Conservation (phyloP, 2,888 invertebrate genomes). For the Drosophila maculinotata region DNA sequence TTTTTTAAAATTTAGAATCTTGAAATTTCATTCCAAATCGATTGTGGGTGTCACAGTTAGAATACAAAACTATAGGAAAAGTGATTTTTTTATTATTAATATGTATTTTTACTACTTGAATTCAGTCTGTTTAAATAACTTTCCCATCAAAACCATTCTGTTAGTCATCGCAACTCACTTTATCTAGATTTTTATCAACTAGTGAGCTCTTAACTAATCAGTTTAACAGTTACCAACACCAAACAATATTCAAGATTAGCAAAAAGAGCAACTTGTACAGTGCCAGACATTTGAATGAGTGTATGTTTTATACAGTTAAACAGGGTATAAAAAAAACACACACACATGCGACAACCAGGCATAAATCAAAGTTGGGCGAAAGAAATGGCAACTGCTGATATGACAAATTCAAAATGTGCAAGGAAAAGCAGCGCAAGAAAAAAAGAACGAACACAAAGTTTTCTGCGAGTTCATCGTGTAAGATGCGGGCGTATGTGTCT, state of each 20-base stretch:
- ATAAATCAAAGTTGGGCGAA: constrained; percentile 47
- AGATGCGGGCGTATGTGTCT: constrained; percentile 21
- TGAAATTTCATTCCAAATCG: no score
- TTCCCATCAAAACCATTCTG: background rate
- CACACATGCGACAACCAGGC: constrained; percentile 2
- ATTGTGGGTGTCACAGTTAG: no score
- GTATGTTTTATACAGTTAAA: constrained; percentile 7
- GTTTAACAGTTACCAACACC: constrained; percentile 15
- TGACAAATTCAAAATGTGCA: constrained; percentile 47
- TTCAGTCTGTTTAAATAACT: background rate
- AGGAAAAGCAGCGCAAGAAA: constrained; percentile 9
- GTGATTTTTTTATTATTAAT: no score
- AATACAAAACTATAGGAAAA: no score
- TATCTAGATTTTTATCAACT: background rate
- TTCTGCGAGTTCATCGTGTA: constrained; percentile 44
- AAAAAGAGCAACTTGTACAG: constrained; percentile 13
- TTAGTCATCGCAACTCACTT: constrained; percentile 11
- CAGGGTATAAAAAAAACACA: constrained; percentile 14
- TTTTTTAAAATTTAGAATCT: no score
- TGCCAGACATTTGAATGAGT: constrained; percentile 8
- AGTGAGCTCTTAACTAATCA: constrained; percentile 17
- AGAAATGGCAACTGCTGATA: constrained; percentile 41
- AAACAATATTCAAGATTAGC: constrained; percentile 18
- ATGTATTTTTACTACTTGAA: background rate
- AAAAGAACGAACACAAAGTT: constrained; percentile 30